These are phyloP conservation scores for Zaprionus davidi DNA, from an alignment of 1,140 invertebrate genomes.

Conservation along the genomic window DNA sequence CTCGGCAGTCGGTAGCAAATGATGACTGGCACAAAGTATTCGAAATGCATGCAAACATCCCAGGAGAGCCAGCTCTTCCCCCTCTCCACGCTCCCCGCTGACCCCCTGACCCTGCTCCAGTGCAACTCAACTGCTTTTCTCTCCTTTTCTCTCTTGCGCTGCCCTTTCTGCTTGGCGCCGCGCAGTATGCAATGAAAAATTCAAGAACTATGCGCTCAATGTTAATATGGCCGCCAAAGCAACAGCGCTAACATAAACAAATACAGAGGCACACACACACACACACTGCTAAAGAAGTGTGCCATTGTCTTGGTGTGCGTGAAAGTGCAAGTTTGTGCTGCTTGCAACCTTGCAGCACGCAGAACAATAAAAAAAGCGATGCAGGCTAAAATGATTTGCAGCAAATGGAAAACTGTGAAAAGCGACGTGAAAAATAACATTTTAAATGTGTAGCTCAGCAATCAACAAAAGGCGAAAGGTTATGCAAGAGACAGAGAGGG, in stretches of 20 bases:
- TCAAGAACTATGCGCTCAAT: slow-evolving; percentile 53
- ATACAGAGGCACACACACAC: slow-evolving; percentile 17
- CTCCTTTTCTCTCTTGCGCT: slow-evolving; percentile 18
- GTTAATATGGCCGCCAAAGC: slow-evolving; percentile 71
- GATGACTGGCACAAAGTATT: slow-evolving; percentile 54
- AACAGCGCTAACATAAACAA: slow-evolving; percentile 29
- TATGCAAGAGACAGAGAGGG: neutral
- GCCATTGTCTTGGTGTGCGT: slow-evolving; percentile 38
- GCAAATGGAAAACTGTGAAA: slow-evolving; percentile 75
- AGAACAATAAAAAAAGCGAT: slow-evolving; percentile 67
- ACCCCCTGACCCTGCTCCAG: neutral
- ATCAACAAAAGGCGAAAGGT: slow-evolving; percentile 3
- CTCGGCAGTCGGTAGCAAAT: slow-evolving; percentile 41
- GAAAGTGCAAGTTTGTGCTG: slow-evolving; percentile 72
- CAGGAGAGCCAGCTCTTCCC: neutral
- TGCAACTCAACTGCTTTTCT: neutral
- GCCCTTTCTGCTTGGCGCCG: slow-evolving; percentile 28
- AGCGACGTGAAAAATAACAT: slow-evolving; percentile 64
- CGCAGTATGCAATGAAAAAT: slow-evolving; percentile 74
- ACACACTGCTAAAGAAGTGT: slow-evolving; percentile 14
- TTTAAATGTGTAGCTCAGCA: slow-evolving; percentile 53
- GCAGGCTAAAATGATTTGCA: slow-evolving; percentile 67
- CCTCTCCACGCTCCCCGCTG: neutral
- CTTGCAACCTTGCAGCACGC: slow-evolving; percentile 64
- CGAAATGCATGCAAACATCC: slow-evolving; percentile 33